Evolutionary conservation across 2,797 vertebrate species (phyloP), one percentile per base, ranked within the genome.

Genomic region (Spondyliosoma cantharus): DNA sequence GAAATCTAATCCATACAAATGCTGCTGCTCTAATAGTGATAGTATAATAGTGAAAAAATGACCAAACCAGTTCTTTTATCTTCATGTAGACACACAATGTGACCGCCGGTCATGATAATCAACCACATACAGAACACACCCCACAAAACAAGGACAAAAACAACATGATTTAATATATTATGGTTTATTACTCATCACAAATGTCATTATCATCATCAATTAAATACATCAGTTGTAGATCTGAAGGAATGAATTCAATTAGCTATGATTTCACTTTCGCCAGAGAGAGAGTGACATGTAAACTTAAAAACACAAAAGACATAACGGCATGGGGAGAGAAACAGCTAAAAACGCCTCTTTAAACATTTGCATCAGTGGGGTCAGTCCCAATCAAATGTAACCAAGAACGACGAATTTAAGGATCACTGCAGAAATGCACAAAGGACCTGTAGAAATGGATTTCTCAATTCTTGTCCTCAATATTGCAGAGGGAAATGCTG

Each of bases 181-280:
- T 81, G 75, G 92, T 95, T 95, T 96, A 95, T 94, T 95, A 94
- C 91, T 95, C 93, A 94, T 93, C 93, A 96, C 94, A 94, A 94
- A 90, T 93, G 92, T 93, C 90, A 93, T 92, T 90, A 90, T 91
- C 88, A 80, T 91, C 84, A 91, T 91, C 86, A 93, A 93, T 94
- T 94, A 95, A 95, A 95, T 94, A 96, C 92, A 95, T 90, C 87
- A 92, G 90, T 89, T 94, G 91, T 91, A 88, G 87, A 93, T 94
- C 92, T 86, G 91, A 93, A 91, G 93, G 93, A 95, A 95, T 94
- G 91, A 92, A 89, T 86, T 94, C 78, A 91, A 90, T 94, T 90
- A 94, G 87, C 90, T 91, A 93, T 87, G 85, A 89, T 89, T 91
- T 92, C 86, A 87, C 87, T 90, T 94, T 84, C 69, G 75, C 86